phyloP scores from a whole-genome alignment of 1,140 invertebrate species.

The Hylyphantes graminicola region DNA sequence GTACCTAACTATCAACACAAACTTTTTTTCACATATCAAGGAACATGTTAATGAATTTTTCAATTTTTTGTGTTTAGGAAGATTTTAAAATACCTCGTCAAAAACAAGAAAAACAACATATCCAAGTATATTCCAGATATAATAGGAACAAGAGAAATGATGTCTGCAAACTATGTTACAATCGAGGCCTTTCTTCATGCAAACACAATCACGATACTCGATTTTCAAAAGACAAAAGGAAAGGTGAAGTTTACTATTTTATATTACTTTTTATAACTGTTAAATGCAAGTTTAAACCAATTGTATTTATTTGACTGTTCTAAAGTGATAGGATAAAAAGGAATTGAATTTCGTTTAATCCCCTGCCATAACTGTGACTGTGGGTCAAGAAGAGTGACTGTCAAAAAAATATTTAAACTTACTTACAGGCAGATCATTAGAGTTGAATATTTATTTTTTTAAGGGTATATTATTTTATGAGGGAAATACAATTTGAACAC shows the following conservation, averaged over 20 bases:
- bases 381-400: too few relatives aligned
- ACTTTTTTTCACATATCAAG: too few relatives aligned
- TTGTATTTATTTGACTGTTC: too few relatives aligned
- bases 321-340: too few relatives aligned
- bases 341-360: too few relatives aligned
- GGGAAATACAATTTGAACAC: too few relatives aligned
- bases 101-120: constrained; percentile 90
- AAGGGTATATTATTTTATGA: too few relatives aligned
- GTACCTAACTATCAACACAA: too few relatives aligned
- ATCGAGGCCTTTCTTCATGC: not conserved
- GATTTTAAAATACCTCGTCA: constrained; percentile 95
- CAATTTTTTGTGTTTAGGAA: constrained; percentile 71
- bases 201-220: constrained; percentile 24
- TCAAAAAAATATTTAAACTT: too few relatives aligned
- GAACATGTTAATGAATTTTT: not conserved
- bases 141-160: not conserved
- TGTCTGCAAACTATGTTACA: not conserved
- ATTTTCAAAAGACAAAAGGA: constrained; percentile 18
- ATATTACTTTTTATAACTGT: not conserved
- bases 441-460: too few relatives aligned
- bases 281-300: not conserved
- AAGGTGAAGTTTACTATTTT: constrained; percentile 7
- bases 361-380: too few relatives aligned
- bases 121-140: constrained; percentile 76
- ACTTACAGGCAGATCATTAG: too few relatives aligned